Evolutionary conservation across 2,888 invertebrate species (phyloP), one percentile per base, ranked within the genome.

Genomic region (Clanis bilineata): DNA sequence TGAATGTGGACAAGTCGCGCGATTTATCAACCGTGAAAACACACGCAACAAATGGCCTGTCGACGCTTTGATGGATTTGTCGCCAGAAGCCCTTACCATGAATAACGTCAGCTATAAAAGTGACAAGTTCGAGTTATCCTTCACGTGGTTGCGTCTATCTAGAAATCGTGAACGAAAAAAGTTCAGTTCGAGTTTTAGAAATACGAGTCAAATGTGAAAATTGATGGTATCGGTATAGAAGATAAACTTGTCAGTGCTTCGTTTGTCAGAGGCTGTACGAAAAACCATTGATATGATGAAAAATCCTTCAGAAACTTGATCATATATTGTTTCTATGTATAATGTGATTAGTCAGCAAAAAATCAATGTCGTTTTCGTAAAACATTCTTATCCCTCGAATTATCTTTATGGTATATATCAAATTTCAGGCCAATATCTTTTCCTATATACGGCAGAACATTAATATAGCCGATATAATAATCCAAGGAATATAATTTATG

Each of bases 21-120:
- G 85, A 89, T 90, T 86, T 86, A 87, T 90, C 89, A 89, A 87
- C 85, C 88, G 86, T 86, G 86, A 86, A 88, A 88, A 87, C 88
- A 85, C 83, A 84, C 83, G 84, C 89, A 88, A 90, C 90, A 85
- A 90, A 90, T 89, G 88, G 84, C 84, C 89, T 86, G 91, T 90
- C 90, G 86, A 85, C 88, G 73, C 76, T 77, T 84, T 90, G 91
- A 91, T 89, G 88, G 88, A 91, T 91, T 80, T 83, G 91, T 89
- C 90, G 90, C 90, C 90, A 83, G 73, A 73, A 76, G 81, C 85
- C 86, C 85, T 83, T 83, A 86, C 88, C 80, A 85, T 81, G 82
- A 80, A 77, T 77, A 74, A 79, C 77, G 73, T 73, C 65, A 71
- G 82, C 78, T 75, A 79, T 80, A 79, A 80, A 80, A 76, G 74